These are phyloP conservation scores for Myxocyprinus asiaticus DNA, from an alignment of 2,113 vertebrate species.

Conservation along the genomic window DNA sequence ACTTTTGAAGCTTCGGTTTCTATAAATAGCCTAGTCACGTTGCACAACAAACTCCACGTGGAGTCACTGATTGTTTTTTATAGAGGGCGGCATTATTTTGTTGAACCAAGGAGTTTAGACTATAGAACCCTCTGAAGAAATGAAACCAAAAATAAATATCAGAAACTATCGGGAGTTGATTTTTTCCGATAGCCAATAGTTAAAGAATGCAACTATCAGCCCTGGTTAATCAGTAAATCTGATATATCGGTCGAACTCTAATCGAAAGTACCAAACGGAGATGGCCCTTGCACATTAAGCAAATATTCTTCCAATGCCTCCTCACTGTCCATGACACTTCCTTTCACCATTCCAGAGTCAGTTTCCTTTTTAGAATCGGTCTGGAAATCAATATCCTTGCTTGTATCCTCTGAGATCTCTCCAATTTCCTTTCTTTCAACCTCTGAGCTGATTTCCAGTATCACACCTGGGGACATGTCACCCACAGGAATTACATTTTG, in stretches of 20 bases:
- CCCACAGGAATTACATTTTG: conserved; percentile 14
- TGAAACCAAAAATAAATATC: too few relatives aligned
- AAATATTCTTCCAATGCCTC: not conserved
- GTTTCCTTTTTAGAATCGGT: conserved; percentile 36
- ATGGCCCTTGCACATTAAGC: conserved; percentile 17
- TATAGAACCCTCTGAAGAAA: too few relatives aligned
- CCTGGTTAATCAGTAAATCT: not conserved
- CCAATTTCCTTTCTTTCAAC: conserved; percentile 22
- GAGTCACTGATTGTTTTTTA: too few relatives aligned
- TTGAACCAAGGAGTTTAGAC: too few relatives aligned
- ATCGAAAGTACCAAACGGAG: not conserved
- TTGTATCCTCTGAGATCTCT: conserved; percentile 26
- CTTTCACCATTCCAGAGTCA: conserved; percentile 1
- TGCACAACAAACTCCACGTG: too few relatives aligned
- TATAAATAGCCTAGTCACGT: too few relatives aligned
- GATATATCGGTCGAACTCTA: not conserved
- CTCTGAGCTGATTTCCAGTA: conserved; percentile 33
- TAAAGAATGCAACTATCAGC: too few relatives aligned
- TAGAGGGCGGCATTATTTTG: too few relatives aligned
- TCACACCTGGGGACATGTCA: conserved; percentile 3
- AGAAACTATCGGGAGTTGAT: too few relatives aligned
- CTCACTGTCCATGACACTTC: not conserved
- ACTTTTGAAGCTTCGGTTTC: too few relatives aligned
- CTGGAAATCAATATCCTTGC: conserved; percentile 9
- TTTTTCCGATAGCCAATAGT: too few relatives aligned